Evolutionary conservation across 2,888 invertebrate genomes (phyloP).

Genomic region (Amiota minor): DNA sequence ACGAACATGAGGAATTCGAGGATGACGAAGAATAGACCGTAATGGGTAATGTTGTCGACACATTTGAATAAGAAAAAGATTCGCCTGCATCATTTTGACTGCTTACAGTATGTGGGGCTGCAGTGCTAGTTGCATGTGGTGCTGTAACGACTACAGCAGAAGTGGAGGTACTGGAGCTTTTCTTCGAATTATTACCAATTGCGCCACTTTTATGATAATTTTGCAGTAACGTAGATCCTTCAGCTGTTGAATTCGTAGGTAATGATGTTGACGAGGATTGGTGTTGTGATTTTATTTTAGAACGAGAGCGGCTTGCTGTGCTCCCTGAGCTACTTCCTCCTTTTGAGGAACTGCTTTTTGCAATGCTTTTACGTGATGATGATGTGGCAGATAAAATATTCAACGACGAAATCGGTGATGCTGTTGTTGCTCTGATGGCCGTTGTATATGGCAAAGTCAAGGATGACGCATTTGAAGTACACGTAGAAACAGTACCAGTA

Average conservation of each 20-base stretch:
- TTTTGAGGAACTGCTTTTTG: slow-evolving; percentile 63
- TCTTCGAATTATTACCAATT: slow-evolving; percentile 45
- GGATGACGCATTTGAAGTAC: slow-evolving; percentile 71
- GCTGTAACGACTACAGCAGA: slow-evolving; percentile 24
- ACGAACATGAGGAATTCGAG: slow-evolving; percentile 68
- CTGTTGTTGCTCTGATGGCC: slow-evolving; percentile 69
- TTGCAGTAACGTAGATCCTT: slow-evolving; percentile 34
- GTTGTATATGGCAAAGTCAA: slow-evolving; percentile 72
- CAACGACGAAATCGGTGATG: slow-evolving; percentile 46
- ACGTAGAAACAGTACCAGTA: slow-evolving; percentile 52
- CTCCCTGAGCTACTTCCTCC: slow-evolving; percentile 53
- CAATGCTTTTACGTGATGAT: slow-evolving; percentile 71
- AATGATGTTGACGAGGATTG: slow-evolving; percentile 51
- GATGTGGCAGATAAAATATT: slow-evolving; percentile 54
- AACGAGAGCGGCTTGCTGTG: slow-evolving; percentile 60
- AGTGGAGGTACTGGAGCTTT: slow-evolving; percentile 36
- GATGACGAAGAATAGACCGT: slow-evolving; percentile 62
- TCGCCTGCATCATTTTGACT: slow-evolving; percentile 42
- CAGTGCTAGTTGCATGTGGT: slow-evolving; percentile 25
- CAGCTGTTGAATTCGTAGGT: slow-evolving; percentile 33
- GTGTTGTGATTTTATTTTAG: slow-evolving; percentile 60
- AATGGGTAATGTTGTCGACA: slow-evolving; percentile 37
- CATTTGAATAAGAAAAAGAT: neutral
- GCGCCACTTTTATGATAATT: slow-evolving; percentile 29
- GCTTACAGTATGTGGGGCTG: neutral